phyloP scores from a whole-genome alignment of 2,888 invertebrate genomes.

The Dorcus parallelipipedus region DNA sequence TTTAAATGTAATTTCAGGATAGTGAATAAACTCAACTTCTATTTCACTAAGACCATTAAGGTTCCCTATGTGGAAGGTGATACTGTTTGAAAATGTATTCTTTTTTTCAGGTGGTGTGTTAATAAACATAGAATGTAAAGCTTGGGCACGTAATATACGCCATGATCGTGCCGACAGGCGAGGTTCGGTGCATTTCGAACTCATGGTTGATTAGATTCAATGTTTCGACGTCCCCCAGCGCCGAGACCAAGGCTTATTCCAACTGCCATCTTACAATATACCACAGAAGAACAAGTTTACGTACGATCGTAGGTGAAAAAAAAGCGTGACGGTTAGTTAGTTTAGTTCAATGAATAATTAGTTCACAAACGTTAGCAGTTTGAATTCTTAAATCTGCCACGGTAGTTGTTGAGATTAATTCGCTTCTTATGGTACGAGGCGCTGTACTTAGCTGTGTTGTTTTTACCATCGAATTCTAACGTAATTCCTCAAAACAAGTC shows the following conservation, averaged over 20 bases:
- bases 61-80: too few species aligned
- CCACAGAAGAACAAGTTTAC: conserved; percentile 18
- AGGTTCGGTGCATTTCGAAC: conserved; percentile 92
- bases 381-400: conserved; percentile 27
- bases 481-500: too few species aligned
- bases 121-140: conserved; percentile 91
- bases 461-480: too few species aligned
- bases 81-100: not conserved
- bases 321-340: conserved; percentile 32
- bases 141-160: conserved; percentile 85
- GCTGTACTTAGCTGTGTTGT: too few species aligned
- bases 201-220: conserved; percentile 78
- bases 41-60: too few species aligned
- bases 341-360: conserved; percentile 27
- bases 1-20: too few species aligned
- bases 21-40: too few species aligned
- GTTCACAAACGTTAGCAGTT: conserved; percentile 29
- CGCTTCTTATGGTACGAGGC: not conserved
- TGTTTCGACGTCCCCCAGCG: conserved; percentile 20
- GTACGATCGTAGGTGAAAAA: conserved; percentile 21
- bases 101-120: conserved; percentile 70
- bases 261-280: conserved; percentile 45
- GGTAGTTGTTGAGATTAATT: conserved; percentile 28
- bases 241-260: conserved; percentile 33
- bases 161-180: conserved; percentile 86